These are phyloP conservation scores for Phragmatobia fuliginosa DNA, from an alignment of 2,888 invertebrate species.

Conservation along the genomic window DNA sequence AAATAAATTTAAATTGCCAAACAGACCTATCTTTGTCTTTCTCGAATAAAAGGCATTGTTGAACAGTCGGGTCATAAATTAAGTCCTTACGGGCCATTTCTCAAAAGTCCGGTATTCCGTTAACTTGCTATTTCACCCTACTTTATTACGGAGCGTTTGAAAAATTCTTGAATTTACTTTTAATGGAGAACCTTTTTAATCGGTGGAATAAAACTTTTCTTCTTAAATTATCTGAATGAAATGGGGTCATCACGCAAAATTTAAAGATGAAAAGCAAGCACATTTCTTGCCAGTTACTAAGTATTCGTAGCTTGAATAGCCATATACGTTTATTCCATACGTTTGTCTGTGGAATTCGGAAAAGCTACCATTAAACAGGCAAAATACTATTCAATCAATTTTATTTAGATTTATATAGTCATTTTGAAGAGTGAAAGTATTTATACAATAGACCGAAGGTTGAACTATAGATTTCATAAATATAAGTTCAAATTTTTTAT, in stretches of 20 bases:
- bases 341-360: neutral
- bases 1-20: conserved; percentile 25
- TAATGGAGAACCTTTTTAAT: conserved; percentile 6
- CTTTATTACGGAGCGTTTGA: conserved; percentile 21
- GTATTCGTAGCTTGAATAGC: neutral
- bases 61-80: conserved; percentile 39
- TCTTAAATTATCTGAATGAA: neutral
- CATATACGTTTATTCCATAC: neutral
- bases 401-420: no score
- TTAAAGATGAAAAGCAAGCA: neutral
- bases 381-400: neutral
- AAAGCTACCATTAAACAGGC: neutral
- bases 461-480: no score
- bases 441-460: neutral
- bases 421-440: neutral
- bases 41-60: conserved; percentile 29
- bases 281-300: neutral
- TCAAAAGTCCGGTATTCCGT: conserved; percentile 37
- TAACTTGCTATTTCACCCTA: conserved; percentile 36
- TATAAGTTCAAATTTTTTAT: neutral
- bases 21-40: conserved; percentile 14
- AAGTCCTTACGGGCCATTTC: conserved; percentile 40
- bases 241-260: neutral
- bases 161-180: conserved; percentile 20
- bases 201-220: conserved; percentile 1